These are phyloP conservation scores for Copidosoma floridanum DNA, from an alignment of 1,140 invertebrate genomes.

Conservation along the genomic window DNA sequence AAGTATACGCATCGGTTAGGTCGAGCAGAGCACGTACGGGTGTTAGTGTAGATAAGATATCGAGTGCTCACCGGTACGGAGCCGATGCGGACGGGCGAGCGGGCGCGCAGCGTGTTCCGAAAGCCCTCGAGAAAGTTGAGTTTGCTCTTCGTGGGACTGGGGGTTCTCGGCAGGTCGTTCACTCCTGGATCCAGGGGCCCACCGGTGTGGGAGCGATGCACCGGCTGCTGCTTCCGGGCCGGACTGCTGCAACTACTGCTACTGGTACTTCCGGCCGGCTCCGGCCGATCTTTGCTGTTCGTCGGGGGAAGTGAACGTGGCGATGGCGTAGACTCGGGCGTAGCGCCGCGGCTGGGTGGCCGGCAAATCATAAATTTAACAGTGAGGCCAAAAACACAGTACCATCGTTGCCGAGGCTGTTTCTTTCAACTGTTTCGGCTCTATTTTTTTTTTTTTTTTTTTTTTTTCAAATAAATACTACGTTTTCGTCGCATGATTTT, in stretches of 20 bases:
- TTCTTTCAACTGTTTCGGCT: neutral
- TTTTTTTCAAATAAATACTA: neutral
- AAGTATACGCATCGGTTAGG: no score
- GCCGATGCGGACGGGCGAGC: slow-evolving; percentile 50
- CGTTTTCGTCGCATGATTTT: slow-evolving; percentile 9
- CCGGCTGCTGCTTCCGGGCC: slow-evolving; percentile 51
- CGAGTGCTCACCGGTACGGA: slow-evolving; percentile 49
- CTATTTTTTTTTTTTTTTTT: neutral
- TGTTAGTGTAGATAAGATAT: no score
- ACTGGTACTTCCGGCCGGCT: slow-evolving; percentile 38
- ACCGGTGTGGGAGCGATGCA: slow-evolving; percentile 49
- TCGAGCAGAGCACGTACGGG: no score
- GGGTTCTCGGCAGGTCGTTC: slow-evolving; percentile 47
- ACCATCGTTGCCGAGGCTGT: slow-evolving; percentile 24
- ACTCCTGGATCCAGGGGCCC: slow-evolving; percentile 29
- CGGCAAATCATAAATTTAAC: slow-evolving; percentile 51
- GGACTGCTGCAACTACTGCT: slow-evolving; percentile 27
- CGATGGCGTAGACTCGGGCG: slow-evolving; percentile 32
- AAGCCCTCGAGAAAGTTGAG: slow-evolving; percentile 65
- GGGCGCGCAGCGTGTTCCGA: slow-evolving; percentile 58
- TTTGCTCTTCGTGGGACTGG: slow-evolving; percentile 63
- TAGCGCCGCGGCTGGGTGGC: slow-evolving; percentile 48
- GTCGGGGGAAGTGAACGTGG: slow-evolving; percentile 21
- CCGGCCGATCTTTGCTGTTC: slow-evolving; percentile 44
- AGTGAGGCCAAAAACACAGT: slow-evolving; percentile 38